phyloP scores from a whole-genome alignment of 1,140 invertebrate genomes.

The Drosophila malerkotliana region DNA sequence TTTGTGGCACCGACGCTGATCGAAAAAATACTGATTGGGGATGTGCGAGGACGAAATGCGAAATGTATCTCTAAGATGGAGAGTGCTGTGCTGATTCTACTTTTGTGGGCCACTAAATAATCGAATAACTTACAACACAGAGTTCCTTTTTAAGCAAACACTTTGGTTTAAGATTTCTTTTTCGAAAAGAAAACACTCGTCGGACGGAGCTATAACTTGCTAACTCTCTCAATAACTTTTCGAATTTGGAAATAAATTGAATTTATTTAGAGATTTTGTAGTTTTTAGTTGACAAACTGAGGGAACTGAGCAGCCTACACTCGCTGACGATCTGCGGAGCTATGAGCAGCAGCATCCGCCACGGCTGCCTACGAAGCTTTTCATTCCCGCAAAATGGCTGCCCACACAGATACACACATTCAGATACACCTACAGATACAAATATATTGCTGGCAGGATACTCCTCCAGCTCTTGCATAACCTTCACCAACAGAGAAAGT shows the following conservation, averaged over 20 bases:
- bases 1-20: conserved; percentile 47
- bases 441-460: conserved; percentile 1
- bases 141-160: conserved; percentile 39
- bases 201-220: conserved; percentile 38
- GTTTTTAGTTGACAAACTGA: conserved; percentile 23
- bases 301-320: conserved; percentile 75
- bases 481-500: conserved; percentile 67
- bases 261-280: not conserved
- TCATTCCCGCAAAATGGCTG: conserved; percentile 65
- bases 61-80: conserved; percentile 55
- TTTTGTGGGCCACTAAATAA: conserved; percentile 23
- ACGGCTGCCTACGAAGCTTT: conserved; percentile 78
- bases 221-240: not conserved
- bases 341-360: conserved; percentile 70
- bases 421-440: conserved; percentile 20
- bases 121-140: conserved; percentile 46
- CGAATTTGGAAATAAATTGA: not conserved
- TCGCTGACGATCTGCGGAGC: conserved; percentile 84
- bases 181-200: conserved; percentile 15
- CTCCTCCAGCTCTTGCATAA: conserved; percentile 60
- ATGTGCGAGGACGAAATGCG: conserved; percentile 57
- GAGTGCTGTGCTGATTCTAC: conserved; percentile 30
- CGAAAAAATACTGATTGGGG: conserved; percentile 18
- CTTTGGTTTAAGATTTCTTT: not conserved
- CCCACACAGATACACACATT: conserved; percentile 37